phyloP scores from a whole-genome alignment of 1,140 invertebrate genomes.

The Halesus radiatus region DNA sequence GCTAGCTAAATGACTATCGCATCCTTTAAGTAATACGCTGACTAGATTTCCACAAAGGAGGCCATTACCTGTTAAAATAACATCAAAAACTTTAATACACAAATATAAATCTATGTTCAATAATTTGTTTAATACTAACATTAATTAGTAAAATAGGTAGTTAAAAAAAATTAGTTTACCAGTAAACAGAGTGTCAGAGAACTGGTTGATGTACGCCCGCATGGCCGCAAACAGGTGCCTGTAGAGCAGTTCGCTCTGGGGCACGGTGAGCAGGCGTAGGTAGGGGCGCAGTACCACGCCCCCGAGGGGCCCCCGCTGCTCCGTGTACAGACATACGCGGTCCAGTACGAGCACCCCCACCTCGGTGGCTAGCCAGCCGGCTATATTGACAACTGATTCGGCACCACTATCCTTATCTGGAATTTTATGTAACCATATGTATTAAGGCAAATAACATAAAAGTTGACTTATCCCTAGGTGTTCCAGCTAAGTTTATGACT shows the following conservation, averaged over 20 bases:
- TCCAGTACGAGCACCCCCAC: slow-evolving; percentile 90
- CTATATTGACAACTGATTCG: slow-evolving; percentile 78
- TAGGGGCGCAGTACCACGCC: slow-evolving; percentile 85
- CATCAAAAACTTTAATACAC: neutral
- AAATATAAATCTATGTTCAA: too few species aligned
- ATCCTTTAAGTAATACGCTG: slow-evolving; percentile 84
- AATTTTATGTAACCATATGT: slow-evolving; percentile 8
- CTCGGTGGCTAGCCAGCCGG: slow-evolving; percentile 92
- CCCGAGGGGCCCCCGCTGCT: slow-evolving; percentile 82
- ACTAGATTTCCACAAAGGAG: slow-evolving; percentile 88
- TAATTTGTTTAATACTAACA: too few species aligned
- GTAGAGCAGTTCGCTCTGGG: slow-evolving; percentile 91
- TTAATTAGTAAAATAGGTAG: too few species aligned
- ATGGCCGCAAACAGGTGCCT: slow-evolving; percentile 93
- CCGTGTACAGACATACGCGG: slow-evolving; percentile 86
- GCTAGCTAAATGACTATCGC: slow-evolving; percentile 83
- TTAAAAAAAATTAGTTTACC: slow-evolving; percentile 66
- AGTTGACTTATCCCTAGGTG: too few species aligned
- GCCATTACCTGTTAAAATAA: slow-evolving; percentile 77
- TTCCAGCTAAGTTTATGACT: too few species aligned
- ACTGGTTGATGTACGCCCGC: slow-evolving; percentile 92
- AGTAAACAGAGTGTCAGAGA: slow-evolving; percentile 85
- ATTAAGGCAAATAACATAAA: neutral
- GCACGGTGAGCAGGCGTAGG: slow-evolving; percentile 87
- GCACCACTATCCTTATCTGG: slow-evolving; percentile 74